phyloP scores from a whole-genome alignment of 1,140 invertebrate species.

The Drosophila repletoides region DNA sequence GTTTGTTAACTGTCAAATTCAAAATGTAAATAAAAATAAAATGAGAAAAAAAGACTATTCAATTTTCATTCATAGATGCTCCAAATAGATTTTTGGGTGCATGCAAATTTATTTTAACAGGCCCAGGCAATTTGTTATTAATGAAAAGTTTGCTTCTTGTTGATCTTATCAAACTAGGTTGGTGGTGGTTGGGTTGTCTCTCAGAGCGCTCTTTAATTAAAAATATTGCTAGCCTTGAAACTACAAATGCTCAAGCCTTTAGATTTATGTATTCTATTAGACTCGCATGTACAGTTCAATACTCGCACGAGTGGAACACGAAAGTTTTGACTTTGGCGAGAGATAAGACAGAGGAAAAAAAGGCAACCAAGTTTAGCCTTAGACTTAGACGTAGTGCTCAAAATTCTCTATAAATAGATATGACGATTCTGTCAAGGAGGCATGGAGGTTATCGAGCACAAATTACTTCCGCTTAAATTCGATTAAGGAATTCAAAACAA shows the following conservation, averaged over 20 bases:
- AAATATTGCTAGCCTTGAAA: conserved; percentile 73
- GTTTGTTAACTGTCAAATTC: conserved; percentile 2
- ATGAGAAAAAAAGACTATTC: background rate
- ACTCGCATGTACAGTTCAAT: conserved; percentile 41
- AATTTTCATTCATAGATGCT: conserved; percentile 49
- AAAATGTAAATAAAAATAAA: background rate
- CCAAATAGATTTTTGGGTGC: conserved; percentile 64
- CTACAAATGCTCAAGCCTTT: conserved; percentile 30
- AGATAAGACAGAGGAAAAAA: conserved; percentile 45
- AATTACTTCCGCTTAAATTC: conserved; percentile 59
- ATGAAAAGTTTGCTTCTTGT: conserved; percentile 40
- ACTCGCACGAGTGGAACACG: conserved; percentile 36
- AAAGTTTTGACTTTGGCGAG: conserved; percentile 15
- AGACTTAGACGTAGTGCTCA: background rate
- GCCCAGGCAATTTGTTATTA: conserved; percentile 33
- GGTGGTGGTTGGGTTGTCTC: conserved; percentile 7
- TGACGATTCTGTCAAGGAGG: conserved; percentile 51
- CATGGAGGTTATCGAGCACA: conserved; percentile 56
- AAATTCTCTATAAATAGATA: conserved; percentile 61
- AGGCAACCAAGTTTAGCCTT: conserved; percentile 29
- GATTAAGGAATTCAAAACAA: conserved; percentile 33
- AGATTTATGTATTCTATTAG: background rate
- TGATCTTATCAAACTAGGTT: conserved; percentile 71
- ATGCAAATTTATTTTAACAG: conserved; percentile 70
- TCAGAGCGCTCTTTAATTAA: conserved; percentile 57